Evolutionary conservation across 2,888 invertebrate species (phyloP).

Genomic region (Chymomyza amoena): DNA sequence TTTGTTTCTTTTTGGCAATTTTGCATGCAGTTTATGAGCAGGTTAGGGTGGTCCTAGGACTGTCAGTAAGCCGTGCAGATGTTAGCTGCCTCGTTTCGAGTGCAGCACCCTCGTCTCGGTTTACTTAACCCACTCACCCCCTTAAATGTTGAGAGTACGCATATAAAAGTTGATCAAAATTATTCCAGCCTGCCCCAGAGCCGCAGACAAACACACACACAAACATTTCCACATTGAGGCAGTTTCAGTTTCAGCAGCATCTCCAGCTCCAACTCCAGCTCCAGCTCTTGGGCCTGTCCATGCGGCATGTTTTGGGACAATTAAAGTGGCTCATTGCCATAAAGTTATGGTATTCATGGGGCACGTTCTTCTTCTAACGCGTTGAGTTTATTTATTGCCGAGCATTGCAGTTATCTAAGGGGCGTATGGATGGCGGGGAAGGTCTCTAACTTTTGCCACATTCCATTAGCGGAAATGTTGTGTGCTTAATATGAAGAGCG

Average conservation of each 20-base stretch:
- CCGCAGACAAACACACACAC: not conserved
- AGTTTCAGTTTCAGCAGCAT: constrained; percentile 27
- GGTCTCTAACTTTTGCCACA: constrained; percentile 31
- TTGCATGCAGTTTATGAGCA: constrained; percentile 67
- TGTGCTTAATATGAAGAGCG: not conserved
- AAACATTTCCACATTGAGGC: constrained; percentile 48
- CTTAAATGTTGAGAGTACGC: constrained; percentile 37
- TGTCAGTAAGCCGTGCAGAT: constrained; percentile 50
- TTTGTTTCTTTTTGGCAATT: constrained; percentile 70
- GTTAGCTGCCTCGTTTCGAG: constrained; percentile 48
- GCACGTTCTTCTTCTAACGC: constrained; percentile 47
- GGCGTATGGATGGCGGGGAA: not conserved
- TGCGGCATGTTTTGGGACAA: constrained; percentile 43
- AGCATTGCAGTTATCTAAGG: constrained; percentile 51
- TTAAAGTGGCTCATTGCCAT: constrained; percentile 67
- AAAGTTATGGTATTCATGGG: constrained; percentile 69
- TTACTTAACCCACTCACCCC: not conserved
- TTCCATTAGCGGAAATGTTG: constrained; percentile 56
- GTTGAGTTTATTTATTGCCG: constrained; percentile 57
- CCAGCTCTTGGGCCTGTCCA: not conserved
- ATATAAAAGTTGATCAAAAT: constrained; percentile 72
- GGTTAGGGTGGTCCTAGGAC: constrained; percentile 27
- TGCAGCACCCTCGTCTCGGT: constrained; percentile 10
- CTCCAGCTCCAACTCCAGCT: constrained; percentile 14
- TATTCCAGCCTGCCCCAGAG: constrained; percentile 53